Base-by-base conservation (phyloP, 2,888 invertebrate genomes). In the Andrena haemorrhoa region DNA sequence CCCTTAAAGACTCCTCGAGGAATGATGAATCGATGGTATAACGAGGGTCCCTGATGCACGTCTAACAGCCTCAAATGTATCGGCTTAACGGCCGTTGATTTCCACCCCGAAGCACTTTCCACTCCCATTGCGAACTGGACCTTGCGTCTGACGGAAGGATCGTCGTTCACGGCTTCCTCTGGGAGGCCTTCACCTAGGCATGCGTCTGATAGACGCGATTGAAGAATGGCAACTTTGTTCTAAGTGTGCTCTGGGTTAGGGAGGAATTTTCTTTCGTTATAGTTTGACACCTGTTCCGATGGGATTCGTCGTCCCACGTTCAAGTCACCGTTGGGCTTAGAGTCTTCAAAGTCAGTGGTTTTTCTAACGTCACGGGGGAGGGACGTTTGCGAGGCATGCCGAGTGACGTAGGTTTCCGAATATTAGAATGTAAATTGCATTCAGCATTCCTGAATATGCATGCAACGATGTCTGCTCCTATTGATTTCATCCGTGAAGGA, bases 21-120 rank as follows among this genome's bases (percentile, higher is more conserved):
- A 89, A 89, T 88, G 90, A 89, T 87, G 87, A 89, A 90, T 90
- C 79, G 87, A 74, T 66, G 75, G 79, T 74, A 84, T 90, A 89
- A 89, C 89, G 87, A 88, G 87, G 86, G 78, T 75, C 58, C 53
- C 64, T 33, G 64, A 53, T 51, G 64, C 66, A 56, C 64, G 56
- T 49, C 47, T 16, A 31, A 16, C 53, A n/a, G 60, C 23, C 10
- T 35, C 33, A n/a, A 66, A 75, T 73, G 73, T 84, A 84, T 84
- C 81, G 81, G 78, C 58, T 74, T 77, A 75, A 75, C 79, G 53
- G 61, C 77, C 88, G 72, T 78, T 79, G 82, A 77, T 86, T 84
- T 66, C 7, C 23, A 29, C 65, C 63, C 33, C 12, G 41, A 26
- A 41, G 64, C 33, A 56, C 16, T 51, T 79, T 47, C 63, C 63